These are phyloP conservation scores for Pseudachorutes palmiensis DNA, from an alignment of 1,140 invertebrate genomes.

Conservation along the genomic window DNA sequence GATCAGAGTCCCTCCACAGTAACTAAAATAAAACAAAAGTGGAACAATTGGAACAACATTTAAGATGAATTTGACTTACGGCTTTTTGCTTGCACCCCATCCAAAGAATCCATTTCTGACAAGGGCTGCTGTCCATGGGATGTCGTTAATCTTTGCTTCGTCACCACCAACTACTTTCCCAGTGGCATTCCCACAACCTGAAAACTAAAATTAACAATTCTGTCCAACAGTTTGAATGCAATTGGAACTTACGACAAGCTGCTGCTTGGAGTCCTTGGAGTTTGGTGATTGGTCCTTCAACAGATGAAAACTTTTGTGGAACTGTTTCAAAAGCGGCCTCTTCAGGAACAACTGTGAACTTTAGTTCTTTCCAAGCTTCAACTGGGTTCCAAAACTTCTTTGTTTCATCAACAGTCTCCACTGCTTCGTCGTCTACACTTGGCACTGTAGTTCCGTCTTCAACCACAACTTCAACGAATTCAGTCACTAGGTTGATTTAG, in stretches of 20 bases:
- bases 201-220: not conserved
- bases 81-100: slow-evolving; percentile 1
- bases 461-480: not conserved
- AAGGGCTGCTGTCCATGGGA: not conserved
- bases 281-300: too few species aligned
- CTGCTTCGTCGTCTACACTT: not conserved
- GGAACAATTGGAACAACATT: not conserved
- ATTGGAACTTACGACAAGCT: not conserved
- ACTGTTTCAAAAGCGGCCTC: not conserved
- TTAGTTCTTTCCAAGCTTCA: not conserved
- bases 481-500: too few species aligned
- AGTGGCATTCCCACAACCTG: not conserved
- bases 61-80: not conserved
- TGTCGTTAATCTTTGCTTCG: not conserved
- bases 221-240: not conserved
- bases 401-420: not conserved
- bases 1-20: not conserved
- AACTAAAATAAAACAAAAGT: not conserved
- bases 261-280: too few species aligned
- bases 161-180: not conserved
- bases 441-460: not conserved
- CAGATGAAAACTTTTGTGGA: not conserved
- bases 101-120: slow-evolving; percentile 5
- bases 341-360: not conserved
- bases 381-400: not conserved